Conservation (phyloP, 1,140 invertebrate genomes). For the Sinella curviseta region DNA sequence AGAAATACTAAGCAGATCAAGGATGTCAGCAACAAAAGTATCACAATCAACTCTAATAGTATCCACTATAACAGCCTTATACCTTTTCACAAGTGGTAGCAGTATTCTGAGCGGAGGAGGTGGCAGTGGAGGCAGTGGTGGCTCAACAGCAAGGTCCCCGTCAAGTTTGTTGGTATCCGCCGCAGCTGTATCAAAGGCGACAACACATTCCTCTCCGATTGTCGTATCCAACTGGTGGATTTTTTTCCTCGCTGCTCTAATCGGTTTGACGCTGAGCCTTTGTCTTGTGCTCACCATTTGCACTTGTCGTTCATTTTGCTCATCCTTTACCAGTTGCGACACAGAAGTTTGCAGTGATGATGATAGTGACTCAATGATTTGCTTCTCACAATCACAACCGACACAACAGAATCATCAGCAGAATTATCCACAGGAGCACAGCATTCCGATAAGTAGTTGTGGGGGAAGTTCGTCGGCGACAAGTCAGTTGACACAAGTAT, state of each 20-base stretch:
- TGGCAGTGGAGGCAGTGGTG: not conserved
- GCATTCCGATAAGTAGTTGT: not conserved
- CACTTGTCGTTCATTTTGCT: constrained; percentile 40
- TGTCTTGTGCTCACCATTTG: constrained; percentile 39
- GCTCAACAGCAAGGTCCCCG: not conserved
- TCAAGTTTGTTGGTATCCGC: not conserved
- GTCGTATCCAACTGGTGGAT: constrained; percentile 34
- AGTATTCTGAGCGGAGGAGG: not conserved
- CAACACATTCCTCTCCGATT: not conserved
- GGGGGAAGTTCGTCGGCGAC: not conserved
- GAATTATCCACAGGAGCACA: not conserved
- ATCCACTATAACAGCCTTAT: not conserved
- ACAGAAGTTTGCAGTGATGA: constrained; percentile 21
- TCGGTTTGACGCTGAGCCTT: constrained; percentile 36
- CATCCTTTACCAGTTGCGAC: constrained; percentile 4
- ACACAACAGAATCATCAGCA: not conserved
- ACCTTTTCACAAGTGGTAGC: constrained; percentile 2
- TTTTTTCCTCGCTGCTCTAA: constrained; percentile 37
- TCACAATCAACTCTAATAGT: not conserved
- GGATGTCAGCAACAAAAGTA: constrained; percentile 20
- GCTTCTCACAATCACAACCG: constrained; percentile 1
- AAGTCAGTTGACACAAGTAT: constrained; percentile 2
- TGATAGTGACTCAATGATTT: constrained; percentile 19
- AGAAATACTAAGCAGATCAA: not conserved
- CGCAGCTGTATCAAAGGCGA: constrained; percentile 12